phyloP scores from a whole-genome alignment of 2,113 vertebrate species.

The Pycnonotus jocosus region DNA sequence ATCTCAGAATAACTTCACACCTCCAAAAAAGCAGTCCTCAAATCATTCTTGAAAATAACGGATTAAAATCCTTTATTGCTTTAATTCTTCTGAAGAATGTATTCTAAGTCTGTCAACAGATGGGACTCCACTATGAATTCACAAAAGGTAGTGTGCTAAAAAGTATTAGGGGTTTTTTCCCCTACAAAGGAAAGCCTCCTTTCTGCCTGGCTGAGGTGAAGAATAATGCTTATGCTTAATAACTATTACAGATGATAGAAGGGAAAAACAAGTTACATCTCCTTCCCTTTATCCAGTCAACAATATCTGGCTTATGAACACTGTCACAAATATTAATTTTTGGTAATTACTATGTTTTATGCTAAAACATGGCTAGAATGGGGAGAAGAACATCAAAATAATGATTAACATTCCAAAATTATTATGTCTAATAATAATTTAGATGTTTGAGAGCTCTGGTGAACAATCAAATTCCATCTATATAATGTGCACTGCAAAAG shows the following conservation, averaged over 20 bases:
- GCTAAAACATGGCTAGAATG: not conserved
- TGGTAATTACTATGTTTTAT: not conserved
- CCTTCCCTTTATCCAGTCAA: not conserved
- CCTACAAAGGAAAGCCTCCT: not conserved
- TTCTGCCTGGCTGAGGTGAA: not conserved
- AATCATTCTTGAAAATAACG: not conserved
- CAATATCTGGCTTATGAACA: not conserved
- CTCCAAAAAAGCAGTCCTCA: not conserved
- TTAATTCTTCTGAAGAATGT: not conserved
- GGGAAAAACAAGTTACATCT: not conserved
- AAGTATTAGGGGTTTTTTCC: not conserved
- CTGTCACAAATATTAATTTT: not conserved
- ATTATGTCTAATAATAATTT: not conserved
- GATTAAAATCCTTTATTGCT: not conserved
- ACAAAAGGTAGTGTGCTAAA: not conserved
- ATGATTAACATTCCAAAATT: not conserved
- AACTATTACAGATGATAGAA: not conserved
- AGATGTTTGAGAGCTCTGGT: not conserved
- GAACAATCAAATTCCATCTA: not conserved
- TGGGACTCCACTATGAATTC: not conserved
- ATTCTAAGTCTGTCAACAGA: not conserved
- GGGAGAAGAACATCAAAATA: not conserved
- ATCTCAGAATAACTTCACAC: not conserved
- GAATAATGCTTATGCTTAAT: not conserved
- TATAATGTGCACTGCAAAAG: not conserved